Evolutionary conservation across 1,140 invertebrate genomes (phyloP).

Genomic region (Brachionus sp.): DNA sequence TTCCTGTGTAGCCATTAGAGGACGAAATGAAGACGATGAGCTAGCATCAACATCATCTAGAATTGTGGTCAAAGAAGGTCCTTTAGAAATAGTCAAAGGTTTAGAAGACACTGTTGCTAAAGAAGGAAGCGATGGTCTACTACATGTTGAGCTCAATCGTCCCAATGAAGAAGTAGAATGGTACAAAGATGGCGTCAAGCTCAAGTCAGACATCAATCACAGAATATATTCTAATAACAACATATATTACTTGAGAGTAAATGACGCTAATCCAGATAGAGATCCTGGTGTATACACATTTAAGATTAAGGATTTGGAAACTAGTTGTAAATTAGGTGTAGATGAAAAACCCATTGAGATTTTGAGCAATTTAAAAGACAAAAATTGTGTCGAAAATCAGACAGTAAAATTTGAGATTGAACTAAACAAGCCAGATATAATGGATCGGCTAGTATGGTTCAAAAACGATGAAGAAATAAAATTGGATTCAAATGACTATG

Average conservation of each 20-base stretch:
- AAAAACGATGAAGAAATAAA: constrained; percentile 43
- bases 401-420: constrained; percentile 38
- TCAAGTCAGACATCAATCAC: constrained; percentile 3
- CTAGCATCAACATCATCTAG: constrained; percentile 1
- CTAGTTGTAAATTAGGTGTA: background rate
- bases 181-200: constrained; percentile 25
- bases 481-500: background rate
- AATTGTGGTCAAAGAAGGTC: constrained; percentile 37
- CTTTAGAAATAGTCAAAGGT: constrained; percentile 37
- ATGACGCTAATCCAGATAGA: background rate
- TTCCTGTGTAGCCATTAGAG: constrained; percentile 32
- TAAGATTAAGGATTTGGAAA: constrained; percentile 14
- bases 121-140: constrained; percentile 4
- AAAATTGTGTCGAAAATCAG: constrained; percentile 29
- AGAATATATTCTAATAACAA: constrained; percentile 23
- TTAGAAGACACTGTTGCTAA: constrained; percentile 11
- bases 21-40: constrained; percentile 23
- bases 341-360: constrained; percentile 42
- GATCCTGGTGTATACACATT: constrained; percentile 28
- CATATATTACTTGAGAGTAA: constrained; percentile 31
- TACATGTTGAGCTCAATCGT: constrained; percentile 5
- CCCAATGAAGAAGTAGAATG: constrained; percentile 46
- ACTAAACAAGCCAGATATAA: constrained; percentile 35
- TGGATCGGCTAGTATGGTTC: background rate
- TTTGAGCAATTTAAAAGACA: background rate